Percentiles rank a stretch among this genome's conserved stretches.
Conservation (phyloP, 2,797 vertebrate species). For the Siniperca scherzeri region DNA sequence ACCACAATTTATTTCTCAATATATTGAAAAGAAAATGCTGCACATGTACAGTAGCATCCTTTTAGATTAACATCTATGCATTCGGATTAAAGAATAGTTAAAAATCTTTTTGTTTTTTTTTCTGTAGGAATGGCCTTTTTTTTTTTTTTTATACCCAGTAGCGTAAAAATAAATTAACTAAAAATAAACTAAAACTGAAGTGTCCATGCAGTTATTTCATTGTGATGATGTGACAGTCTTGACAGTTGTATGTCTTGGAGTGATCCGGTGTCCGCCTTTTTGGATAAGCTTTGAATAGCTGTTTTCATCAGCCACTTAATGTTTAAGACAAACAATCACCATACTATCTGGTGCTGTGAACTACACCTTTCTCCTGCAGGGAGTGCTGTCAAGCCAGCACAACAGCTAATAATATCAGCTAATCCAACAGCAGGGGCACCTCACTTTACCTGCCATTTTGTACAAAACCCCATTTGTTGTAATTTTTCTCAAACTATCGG, state of each 20-base stretch:
- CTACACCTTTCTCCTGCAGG: slow-evolving; percentile 70
- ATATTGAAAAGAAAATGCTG: slow-evolving; percentile 46
- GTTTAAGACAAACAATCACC: slow-evolving; percentile 37
- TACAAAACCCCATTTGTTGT: slow-evolving; percentile 61
- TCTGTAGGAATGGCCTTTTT: slow-evolving; percentile 41
- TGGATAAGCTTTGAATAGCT: slow-evolving; percentile 46
- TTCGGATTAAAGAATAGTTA: slow-evolving; percentile 65
- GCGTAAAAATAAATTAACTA: slow-evolving; percentile 34
- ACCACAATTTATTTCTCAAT: slow-evolving; percentile 57
- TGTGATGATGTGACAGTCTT: slow-evolving; percentile 54
- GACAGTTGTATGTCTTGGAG: slow-evolving; percentile 57
- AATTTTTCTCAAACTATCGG: slow-evolving; percentile 44
- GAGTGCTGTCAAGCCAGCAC: slow-evolving; percentile 72
- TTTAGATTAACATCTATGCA: slow-evolving; percentile 76
- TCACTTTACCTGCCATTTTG: slow-evolving; percentile 67
- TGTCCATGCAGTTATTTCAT: slow-evolving; percentile 47
- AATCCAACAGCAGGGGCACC: slow-evolving; percentile 70
- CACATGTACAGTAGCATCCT: slow-evolving; percentile 58
- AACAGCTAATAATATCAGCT: slow-evolving; percentile 48
- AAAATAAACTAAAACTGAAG: slow-evolving; percentile 13
- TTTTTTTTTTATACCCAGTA: slow-evolving; percentile 46
- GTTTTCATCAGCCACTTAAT: slow-evolving; percentile 29
- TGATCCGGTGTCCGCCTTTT: slow-evolving; percentile 35
- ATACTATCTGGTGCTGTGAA: slow-evolving; percentile 64
- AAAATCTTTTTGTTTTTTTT: slow-evolving; percentile 15